phyloP scores from a whole-genome alignment of 1,140 invertebrate genomes.

The Vanessa tameamea region DNA sequence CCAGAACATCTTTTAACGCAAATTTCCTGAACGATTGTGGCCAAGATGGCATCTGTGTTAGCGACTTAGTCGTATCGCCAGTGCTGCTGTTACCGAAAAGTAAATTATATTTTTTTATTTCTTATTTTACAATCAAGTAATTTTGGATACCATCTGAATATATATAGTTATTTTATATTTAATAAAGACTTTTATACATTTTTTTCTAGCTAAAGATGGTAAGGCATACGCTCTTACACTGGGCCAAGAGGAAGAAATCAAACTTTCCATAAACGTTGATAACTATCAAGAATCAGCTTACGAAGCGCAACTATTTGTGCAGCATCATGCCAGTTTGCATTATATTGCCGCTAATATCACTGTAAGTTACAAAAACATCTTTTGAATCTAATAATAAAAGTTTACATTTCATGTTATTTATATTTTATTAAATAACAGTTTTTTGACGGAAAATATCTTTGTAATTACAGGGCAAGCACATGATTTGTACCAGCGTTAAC shows the following conservation, averaged over 20 bases:
- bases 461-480: slow-evolving; percentile 78
- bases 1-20: slow-evolving; percentile 89
- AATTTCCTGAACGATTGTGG: slow-evolving; percentile 97
- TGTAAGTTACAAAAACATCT: slow-evolving; percentile 46
- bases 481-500: slow-evolving; percentile 87
- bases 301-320: slow-evolving; percentile 91
- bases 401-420: too few species aligned
- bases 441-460: too few species aligned
- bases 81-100: slow-evolving; percentile 82
- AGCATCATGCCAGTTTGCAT: slow-evolving; percentile 88
- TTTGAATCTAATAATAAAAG: too few species aligned
- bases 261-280: slow-evolving; percentile 86
- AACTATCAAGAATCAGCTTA: slow-evolving; percentile 95
- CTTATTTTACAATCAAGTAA: neutral
- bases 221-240: slow-evolving; percentile 83
- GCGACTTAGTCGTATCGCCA: slow-evolving; percentile 88
- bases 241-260: slow-evolving; percentile 88
- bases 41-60: slow-evolving; percentile 93
- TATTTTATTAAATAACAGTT: too few species aligned
- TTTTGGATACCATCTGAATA: too few species aligned
- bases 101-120: slow-evolving; percentile 41
- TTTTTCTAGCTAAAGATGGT: slow-evolving; percentile 67
- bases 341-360: slow-evolving; percentile 86
- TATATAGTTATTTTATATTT: neutral
- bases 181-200: neutral